Conservation (phyloP, 2,113 vertebrate species). For the Dasyornis broadbenti region DNA sequence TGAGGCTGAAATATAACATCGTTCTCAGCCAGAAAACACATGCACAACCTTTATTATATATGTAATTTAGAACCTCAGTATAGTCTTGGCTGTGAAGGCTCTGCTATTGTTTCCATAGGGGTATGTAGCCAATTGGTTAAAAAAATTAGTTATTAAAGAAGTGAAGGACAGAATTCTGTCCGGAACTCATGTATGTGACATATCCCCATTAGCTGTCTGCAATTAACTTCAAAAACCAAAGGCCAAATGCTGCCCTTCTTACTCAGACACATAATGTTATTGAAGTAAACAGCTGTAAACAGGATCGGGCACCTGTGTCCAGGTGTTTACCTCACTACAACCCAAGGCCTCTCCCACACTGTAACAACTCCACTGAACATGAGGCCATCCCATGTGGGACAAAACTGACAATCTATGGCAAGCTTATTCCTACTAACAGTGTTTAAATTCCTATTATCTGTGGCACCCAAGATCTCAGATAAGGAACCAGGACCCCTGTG, state of each 20-base stretch:
- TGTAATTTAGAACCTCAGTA: neutral
- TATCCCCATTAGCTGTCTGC: neutral
- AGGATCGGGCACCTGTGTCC: neutral
- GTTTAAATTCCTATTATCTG: neutral
- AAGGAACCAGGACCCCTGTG: neutral
- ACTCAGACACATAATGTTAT: neutral
- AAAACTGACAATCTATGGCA: neutral
- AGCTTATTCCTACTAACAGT: neutral
- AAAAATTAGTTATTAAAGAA: neutral
- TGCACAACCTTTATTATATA: neutral
- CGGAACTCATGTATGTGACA: neutral
- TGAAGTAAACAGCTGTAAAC: neutral
- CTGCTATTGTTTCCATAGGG: neutral
- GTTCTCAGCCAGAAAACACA: neutral
- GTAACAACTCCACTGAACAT: neutral
- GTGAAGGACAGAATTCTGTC: neutral
- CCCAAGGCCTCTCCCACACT: neutral
- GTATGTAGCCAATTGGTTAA: neutral
- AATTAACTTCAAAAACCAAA: neutral
- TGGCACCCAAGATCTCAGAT: neutral
- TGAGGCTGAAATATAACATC: slow-evolving; percentile 20
- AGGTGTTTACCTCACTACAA: neutral
- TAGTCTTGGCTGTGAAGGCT: neutral
- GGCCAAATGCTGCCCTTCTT: neutral
- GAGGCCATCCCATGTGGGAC: neutral